Base-by-base conservation (phyloP, 2,113 vertebrate species). In the Kryptolebias marmoratus region DNA sequence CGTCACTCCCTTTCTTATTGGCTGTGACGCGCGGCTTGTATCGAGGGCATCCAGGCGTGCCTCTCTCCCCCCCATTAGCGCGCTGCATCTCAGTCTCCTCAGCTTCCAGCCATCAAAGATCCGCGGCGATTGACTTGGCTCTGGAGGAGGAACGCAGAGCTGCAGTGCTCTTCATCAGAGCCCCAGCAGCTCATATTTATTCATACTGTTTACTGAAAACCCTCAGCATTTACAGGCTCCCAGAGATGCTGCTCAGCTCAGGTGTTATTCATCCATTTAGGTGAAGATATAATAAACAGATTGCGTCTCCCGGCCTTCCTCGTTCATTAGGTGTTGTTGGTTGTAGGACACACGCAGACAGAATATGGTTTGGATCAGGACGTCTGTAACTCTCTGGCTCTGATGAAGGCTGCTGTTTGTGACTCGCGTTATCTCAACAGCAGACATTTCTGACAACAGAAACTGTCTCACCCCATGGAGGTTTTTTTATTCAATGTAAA, bases 161-260 rank as follows among this genome's bases (percentile, higher is more conserved):
- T 55, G 71, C n/a, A 28, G 54, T 36, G 61, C 69, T 71, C 57
- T 82, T 67, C 59, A 15, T 81, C 22, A 32, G 47, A 82, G 28
- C 74, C 68, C 80, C 72, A 71, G 68, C 62, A 53, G 68, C 68
- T 82, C 64, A 59, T 82, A 74, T 72, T 52, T 44, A 75, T 81
- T 68, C 60, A 53, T 62, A 48, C 68, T 80, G 50, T 55, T 50
- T 31, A 1, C 73, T 60, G 68, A 45, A 64, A 31, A 53, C 49
- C 66, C 10, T 1, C 7, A 31, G 39, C 11, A 57, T 10, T 59
- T 12, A 11, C 64, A 42, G 44, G 16, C 72, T 53, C 71, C 71
- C 60, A 32, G 9, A 54, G 61, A 68, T 32, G 0, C 63, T 32
- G 32, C 61, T 48, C 7, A 14, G 31, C 64, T 47, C 39, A 73